Percentiles rank a stretch among this genome's conserved stretches.
These are phyloP conservation scores for Neodon shergylaensis DNA, from an alignment of 2,113 vertebrate species.

Conservation along the genomic window DNA sequence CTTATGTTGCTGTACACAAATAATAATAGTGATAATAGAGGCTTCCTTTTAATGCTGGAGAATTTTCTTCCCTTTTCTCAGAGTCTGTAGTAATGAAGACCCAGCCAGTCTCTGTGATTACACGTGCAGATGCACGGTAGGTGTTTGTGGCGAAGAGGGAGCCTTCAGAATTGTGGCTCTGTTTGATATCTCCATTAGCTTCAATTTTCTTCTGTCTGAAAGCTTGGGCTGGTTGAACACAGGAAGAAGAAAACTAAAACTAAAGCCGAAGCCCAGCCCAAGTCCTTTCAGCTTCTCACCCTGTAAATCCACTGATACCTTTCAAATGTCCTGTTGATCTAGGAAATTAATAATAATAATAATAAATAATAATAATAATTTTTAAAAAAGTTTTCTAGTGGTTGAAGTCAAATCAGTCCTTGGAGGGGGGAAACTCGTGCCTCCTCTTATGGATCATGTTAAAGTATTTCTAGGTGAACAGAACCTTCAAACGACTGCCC, in stretches of 20 bases:
- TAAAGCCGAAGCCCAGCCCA: background rate
- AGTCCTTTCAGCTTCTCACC: background rate
- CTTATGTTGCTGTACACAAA: slow-evolving; percentile 61
- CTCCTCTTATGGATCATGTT: background rate
- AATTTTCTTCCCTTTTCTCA: slow-evolving; percentile 30
- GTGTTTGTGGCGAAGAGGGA: slow-evolving; percentile 40
- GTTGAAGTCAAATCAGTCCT: background rate
- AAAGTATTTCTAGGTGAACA: background rate
- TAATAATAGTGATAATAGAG: slow-evolving; percentile 38
- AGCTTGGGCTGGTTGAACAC: slow-evolving; percentile 29
- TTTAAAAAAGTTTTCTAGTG: slow-evolving; percentile 4
- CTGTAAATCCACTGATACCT: background rate
- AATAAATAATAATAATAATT: background rate
- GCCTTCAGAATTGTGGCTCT: slow-evolving; percentile 46
- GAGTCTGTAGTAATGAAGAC: slow-evolving; percentile 56
- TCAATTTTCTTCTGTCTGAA: slow-evolving; percentile 58
- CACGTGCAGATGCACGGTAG: slow-evolving; percentile 55
- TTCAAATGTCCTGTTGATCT: background rate
- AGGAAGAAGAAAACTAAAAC: slow-evolving; percentile 9
- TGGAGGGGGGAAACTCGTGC: background rate
- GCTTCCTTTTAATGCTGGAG: slow-evolving; percentile 28
- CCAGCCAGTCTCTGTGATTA: slow-evolving; percentile 6
- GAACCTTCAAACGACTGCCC: background rate
- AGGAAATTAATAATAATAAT: slow-evolving; percentile 11
- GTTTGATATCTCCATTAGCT: slow-evolving; percentile 76